phyloP scores from a whole-genome alignment of 23 tunicate species.

The Ciona savignyi region DNA sequence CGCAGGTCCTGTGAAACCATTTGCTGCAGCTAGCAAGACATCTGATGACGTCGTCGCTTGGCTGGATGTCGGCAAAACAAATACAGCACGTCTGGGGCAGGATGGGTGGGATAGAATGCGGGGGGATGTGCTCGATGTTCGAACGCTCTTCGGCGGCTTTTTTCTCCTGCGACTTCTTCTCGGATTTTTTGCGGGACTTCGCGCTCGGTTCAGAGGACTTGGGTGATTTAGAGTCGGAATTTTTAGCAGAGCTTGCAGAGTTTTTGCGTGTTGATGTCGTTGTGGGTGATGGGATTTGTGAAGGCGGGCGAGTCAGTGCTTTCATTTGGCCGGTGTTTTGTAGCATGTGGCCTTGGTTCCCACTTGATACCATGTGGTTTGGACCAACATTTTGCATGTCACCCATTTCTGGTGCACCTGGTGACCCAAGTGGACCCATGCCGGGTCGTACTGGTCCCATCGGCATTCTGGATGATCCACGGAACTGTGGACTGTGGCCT shows the following conservation, averaged over 20 bases:
- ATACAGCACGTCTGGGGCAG: constrained; percentile 45
- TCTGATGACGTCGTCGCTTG: constrained; percentile 46
- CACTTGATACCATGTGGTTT: constrained; percentile 42
- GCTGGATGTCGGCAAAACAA: constrained; percentile 36
- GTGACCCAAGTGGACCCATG: constrained; percentile 43
- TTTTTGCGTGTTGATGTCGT: constrained; percentile 14
- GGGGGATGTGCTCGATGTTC: constrained; percentile 14
- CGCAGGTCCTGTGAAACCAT: constrained; percentile 83
- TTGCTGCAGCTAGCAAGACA: constrained; percentile 81
- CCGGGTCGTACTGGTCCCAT: constrained; percentile 27
- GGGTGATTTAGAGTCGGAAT: constrained; percentile 5
- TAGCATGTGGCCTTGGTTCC: constrained; percentile 63
- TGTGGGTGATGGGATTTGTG: constrained; percentile 40
- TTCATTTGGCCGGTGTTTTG: constrained; percentile 66
- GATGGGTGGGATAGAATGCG: constrained; percentile 52
- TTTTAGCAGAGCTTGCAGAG: neutral
- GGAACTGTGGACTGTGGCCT: constrained; percentile 11
- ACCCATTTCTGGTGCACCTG: constrained; percentile 36
- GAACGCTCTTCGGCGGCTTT: neutral
- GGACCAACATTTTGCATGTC: constrained; percentile 28
- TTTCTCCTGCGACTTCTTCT: constrained; percentile 39
- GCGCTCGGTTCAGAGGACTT: neutral
- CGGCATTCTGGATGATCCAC: constrained; percentile 44
- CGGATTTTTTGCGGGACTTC: constrained; percentile 51
- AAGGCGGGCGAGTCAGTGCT: constrained; percentile 44